These are phyloP conservation scores for Macropodus opercularis DNA, from an alignment of 2,797 vertebrate species.

Conservation along the genomic window DNA sequence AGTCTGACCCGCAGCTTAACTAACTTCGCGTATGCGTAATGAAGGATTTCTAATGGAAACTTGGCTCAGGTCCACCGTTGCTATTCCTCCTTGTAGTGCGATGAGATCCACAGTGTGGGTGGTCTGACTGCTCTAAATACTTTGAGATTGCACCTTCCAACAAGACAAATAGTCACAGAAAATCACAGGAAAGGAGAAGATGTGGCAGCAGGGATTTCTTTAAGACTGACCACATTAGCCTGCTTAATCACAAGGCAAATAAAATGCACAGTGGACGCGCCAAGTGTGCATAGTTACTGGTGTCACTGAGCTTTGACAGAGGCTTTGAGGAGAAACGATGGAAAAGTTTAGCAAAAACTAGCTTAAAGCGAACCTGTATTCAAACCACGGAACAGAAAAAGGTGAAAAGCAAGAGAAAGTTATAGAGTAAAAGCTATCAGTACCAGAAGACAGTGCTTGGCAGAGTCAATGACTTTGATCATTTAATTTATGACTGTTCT, in stretches of 20 bases:
- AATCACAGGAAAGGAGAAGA: conserved; percentile 28
- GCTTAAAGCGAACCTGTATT: too few species aligned
- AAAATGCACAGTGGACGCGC: conserved; percentile 21
- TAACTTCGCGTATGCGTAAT: conserved; percentile 38
- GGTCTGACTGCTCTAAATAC: conserved; percentile 39
- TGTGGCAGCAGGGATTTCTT: conserved; percentile 12
- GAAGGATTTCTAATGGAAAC: conserved; percentile 41
- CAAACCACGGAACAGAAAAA: too few species aligned
- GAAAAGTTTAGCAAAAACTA: conserved; percentile 51
- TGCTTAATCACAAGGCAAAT: conserved; percentile 41
- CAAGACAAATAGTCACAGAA: conserved; percentile 25
- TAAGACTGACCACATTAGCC: too few species aligned
- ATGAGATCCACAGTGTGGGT: conserved; percentile 53
- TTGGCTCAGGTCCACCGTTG: conserved; percentile 12
- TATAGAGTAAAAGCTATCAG: conserved; percentile 1
- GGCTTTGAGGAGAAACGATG: conserved; percentile 40
- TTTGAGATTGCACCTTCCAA: conserved; percentile 26
- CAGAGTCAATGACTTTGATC: not conserved
- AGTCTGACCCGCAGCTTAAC: conserved; percentile 30
- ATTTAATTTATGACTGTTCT: not conserved
- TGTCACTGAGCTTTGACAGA: too few species aligned
- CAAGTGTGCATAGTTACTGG: conserved; percentile 48
- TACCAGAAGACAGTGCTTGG: not conserved
- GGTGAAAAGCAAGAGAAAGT: too few species aligned
- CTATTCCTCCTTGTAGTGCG: conserved; percentile 8